Conservation (phyloP, 2,113 vertebrate species). For the Notothenia rossii region DNA sequence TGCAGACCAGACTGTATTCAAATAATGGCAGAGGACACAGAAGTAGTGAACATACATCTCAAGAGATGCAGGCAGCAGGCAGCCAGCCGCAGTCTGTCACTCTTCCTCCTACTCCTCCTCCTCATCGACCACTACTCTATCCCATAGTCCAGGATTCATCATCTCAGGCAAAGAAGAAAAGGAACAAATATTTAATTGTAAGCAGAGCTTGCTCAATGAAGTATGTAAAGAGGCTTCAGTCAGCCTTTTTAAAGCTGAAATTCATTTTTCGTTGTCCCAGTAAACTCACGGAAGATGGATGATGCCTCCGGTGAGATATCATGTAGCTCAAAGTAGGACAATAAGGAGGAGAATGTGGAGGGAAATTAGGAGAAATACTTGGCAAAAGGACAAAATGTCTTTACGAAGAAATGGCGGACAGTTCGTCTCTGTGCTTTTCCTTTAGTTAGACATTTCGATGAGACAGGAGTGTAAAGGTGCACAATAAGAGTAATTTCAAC, state of each 20-base stretch:
- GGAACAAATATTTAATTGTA: slow-evolving; percentile 59
- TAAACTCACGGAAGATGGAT: slow-evolving; percentile 63
- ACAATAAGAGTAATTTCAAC: not conserved
- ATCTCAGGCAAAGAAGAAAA: slow-evolving; percentile 17
- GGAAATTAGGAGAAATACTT: slow-evolving; percentile 13
- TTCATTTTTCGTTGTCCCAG: slow-evolving; percentile 44
- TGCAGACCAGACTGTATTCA: not conserved
- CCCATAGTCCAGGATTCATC: slow-evolving; percentile 46
- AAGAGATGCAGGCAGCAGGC: slow-evolving; percentile 29
- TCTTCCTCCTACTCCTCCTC: slow-evolving; percentile 15
- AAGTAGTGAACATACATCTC: slow-evolving; percentile 30
- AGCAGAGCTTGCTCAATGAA: slow-evolving; percentile 70
- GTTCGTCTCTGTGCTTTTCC: not conserved
- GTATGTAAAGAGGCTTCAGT: slow-evolving; percentile 68
- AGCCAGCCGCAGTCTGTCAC: slow-evolving; percentile 17
- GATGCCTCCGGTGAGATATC: slow-evolving; percentile 16
- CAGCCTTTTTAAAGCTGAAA: slow-evolving; percentile 67
- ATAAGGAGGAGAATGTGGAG: slow-evolving; percentile 8
- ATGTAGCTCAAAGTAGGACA: slow-evolving; percentile 42
- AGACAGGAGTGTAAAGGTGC: not conserved
- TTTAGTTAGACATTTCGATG: not conserved
- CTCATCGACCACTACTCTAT: slow-evolving; percentile 10
- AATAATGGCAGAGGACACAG: slow-evolving; percentile 26
- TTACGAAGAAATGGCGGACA: not conserved
- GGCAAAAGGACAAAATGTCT: not conserved